Base-by-base conservation (phyloP, 2,113 vertebrate species). In the Spea bombifrons region DNA sequence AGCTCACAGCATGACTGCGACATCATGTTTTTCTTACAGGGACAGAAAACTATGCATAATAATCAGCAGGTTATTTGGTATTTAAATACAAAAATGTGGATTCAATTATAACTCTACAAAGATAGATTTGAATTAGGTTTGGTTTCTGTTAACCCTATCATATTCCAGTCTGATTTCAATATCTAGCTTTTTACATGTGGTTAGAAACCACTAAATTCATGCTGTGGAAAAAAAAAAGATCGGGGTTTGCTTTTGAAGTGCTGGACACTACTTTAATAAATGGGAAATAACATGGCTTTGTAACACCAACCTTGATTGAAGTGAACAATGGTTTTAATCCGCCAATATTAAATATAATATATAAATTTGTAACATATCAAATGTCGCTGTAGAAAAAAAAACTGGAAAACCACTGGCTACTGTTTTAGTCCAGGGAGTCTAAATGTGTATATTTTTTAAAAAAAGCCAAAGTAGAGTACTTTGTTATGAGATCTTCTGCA, bases 41-140 rank as follows among this genome's bases (percentile, higher is more conserved):
- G 86, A 87, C 88, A 87, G 87, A 92, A 90, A 93, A 88, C 86
- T 90, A 91, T 92, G 90, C 91, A 91, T 90, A 90, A 86, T 87
- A 87, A 90, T 90, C 88, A 89, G 83, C 81, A 86, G 86, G 90
- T 90, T 88, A 89, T 86, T 91, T 89, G 86, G 81, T 83, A 87
- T 89, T 90, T 89, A 89, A 88, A 90, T 88, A 71, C 76, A 12
- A 59, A 88, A 90, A 85, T 86, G 85, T 91, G 89, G 86, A 84
- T 86, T 86, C 83, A 83, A 83, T 88, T 88, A 86, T 80, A 83
- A 83, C 83, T 59, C 30, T 86, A 83, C 84, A 83, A 88, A 89
- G 86, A 88, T 84, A 81, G 13, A 70, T 86, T 87, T 84, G 86
- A 85, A 85, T 87, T 85, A 83, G 80, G 75, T 46, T 73, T 84